Conservation (phyloP, 2,797 vertebrate genomes). For the Numenius phaeopus region DNA sequence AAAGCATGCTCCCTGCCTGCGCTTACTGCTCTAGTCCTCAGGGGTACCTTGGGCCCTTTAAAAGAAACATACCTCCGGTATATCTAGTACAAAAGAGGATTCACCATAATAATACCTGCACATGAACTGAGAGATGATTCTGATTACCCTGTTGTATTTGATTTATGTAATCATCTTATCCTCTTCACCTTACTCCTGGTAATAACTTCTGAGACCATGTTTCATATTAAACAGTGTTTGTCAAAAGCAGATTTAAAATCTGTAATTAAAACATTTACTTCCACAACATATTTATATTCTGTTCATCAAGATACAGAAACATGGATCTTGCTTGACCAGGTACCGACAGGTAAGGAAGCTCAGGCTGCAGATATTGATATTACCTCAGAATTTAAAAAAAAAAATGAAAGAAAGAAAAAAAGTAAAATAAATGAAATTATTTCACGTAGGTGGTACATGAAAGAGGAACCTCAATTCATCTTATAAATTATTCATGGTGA, state of each 20-base stretch:
- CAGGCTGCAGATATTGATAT: neutral
- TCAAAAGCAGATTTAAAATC: constrained; percentile 53
- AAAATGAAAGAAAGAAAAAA: neutral
- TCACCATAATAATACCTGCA: neutral
- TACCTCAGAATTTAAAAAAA: neutral
- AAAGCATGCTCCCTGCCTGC: neutral
- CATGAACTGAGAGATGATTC: neutral
- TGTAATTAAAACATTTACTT: constrained; percentile 50
- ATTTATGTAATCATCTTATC: constrained; percentile 4
- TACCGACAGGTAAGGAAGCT: neutral
- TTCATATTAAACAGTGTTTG: constrained; percentile 27
- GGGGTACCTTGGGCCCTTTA: neutral
- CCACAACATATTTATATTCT: constrained; percentile 26
- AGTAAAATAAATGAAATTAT: constrained; percentile 50
- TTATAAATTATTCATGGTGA: constrained; percentile 58
- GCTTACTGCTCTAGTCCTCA: neutral
- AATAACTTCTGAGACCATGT: constrained; percentile 7
- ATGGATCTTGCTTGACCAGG: neutral
- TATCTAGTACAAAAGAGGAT: neutral
- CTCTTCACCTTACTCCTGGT: neutral
- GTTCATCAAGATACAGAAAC: neutral
- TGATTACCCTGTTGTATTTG: neutral
- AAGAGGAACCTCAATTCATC: constrained; percentile 28
- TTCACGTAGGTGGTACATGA: constrained; percentile 32
- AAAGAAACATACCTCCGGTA: neutral